Percentiles rank a stretch among this genome's conserved stretches.
phyloP scores from a whole-genome alignment of 2,888 invertebrate genomes.

The Hedychridium roseum region DNA sequence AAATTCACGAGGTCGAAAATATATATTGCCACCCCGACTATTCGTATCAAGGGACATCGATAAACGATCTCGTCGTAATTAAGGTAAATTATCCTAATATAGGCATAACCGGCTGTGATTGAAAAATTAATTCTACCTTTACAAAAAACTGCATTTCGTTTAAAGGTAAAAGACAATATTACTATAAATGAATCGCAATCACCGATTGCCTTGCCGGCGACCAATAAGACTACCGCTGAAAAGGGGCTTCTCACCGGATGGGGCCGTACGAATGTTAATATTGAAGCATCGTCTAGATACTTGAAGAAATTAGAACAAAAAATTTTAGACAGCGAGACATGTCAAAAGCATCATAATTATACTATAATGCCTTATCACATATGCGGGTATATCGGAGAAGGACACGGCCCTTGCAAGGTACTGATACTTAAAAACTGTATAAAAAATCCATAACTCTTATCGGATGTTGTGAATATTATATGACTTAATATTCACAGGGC shows the following conservation, averaged over 20 bases:
- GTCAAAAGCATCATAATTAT: slow-evolving; percentile 14
- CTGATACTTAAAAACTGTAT: too few species aligned
- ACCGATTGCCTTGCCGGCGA: slow-evolving; percentile 12
- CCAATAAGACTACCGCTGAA: neutral
- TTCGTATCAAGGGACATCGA: too few species aligned
- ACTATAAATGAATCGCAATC: neutral
- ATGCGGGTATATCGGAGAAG: slow-evolving; percentile 13
- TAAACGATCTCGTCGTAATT: slow-evolving; percentile 17
- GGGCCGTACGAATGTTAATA: slow-evolving; percentile 8
- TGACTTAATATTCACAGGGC: slow-evolving; percentile 15
- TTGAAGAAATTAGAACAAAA: slow-evolving; percentile 15
- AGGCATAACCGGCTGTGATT: neutral
- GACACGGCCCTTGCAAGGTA: slow-evolving; percentile 22
- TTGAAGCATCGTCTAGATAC: neutral
- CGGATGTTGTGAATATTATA: neutral
- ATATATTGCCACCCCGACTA: slow-evolving; percentile 21
- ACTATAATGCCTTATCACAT: slow-evolving; percentile 16
- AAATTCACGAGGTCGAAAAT: slow-evolving; percentile 2
- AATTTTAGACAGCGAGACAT: slow-evolving; percentile 7
- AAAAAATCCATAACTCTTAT: neutral
- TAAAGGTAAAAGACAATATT: slow-evolving; percentile 3
- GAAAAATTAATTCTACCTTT: neutral
- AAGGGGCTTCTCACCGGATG: slow-evolving; percentile 14
- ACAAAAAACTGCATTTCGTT: neutral
- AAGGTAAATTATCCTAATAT: slow-evolving; percentile 11